phyloP scores from a whole-genome alignment of 1,140 invertebrate species.

The Parasteatoda tepidariorum region DNA sequence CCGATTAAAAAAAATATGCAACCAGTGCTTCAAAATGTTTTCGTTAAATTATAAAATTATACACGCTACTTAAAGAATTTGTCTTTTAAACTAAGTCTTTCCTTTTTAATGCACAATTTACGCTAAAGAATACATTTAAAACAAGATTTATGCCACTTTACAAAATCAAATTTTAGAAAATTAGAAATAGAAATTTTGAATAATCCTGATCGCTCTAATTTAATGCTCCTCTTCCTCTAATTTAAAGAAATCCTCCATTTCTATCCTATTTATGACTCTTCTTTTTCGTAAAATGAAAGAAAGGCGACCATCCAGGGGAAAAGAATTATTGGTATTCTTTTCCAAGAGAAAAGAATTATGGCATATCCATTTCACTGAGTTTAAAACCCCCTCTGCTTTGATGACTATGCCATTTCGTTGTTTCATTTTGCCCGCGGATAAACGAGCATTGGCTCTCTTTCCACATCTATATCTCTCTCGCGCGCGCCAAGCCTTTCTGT shows the following conservation, averaged over 20 bases:
- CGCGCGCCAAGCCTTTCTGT: not conserved
- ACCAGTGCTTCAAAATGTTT: too few species aligned
- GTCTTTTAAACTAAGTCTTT: too few species aligned
- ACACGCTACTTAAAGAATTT: too few species aligned
- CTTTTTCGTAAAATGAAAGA: not conserved
- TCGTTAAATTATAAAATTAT: too few species aligned
- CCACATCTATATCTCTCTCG: not conserved
- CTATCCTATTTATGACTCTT: conserved; percentile 11
- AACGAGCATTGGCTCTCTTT: conserved; percentile 21
- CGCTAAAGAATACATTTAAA: too few species aligned
- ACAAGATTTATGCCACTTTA: too few species aligned
- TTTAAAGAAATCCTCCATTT: conserved; percentile 3
- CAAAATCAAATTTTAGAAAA: too few species aligned
- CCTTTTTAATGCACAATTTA: too few species aligned
- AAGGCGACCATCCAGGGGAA: not conserved
- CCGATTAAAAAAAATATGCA: too few species aligned
- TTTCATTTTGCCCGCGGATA: conserved; percentile 36
- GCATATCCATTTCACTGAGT: conserved; percentile 36
- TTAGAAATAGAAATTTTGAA: too few species aligned
- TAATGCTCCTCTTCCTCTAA: conserved; percentile 9
- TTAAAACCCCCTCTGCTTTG: conserved; percentile 29
- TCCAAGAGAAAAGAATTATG: conserved; percentile 19
- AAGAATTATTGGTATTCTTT: conserved; percentile 4
- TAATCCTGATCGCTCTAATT: conserved; percentile 10
- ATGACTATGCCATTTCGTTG: conserved; percentile 38